Evolutionary conservation across 2,888 invertebrate genomes (phyloP), one percentile per base, ranked within the genome.

Genomic region (Papilio demoleus): DNA sequence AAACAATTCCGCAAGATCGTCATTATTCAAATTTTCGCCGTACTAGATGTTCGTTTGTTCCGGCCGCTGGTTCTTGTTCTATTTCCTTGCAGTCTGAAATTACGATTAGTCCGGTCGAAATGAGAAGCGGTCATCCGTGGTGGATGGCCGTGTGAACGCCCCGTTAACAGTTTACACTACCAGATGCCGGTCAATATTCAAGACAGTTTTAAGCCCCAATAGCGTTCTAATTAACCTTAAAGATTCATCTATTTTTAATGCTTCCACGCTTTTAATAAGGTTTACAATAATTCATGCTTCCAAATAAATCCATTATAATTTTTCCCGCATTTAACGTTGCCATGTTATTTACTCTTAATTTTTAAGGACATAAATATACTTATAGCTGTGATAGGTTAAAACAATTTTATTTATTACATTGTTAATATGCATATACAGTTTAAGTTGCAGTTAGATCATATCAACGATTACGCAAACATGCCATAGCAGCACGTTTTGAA

Each of bases 11-110:
- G 91, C 92, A 91, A 91, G 84, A 79, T 88, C 84, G 86, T 90
- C 90, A 91, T 92, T 91, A 92, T 90, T 90, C 86, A 90, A 91
- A 92, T 91, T 90, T 91, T 90, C 88, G 85, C 87, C 88, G 92
- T 88, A 88, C 92, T 80, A 90, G 87, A 89, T 90, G 88, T 89
- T 90, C 84, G 88, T 85, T 88, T 91, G 91, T 92, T 92, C 88
- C 92, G 92, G 91, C 84, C 87, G 80, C 80, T 88, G 89, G 79
- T 85, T 90, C 86, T 87, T 89, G 90, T 81, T 88, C 92, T 85
- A 92, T 90, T 92, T 92, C 78, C 79, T 84, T 81, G 74, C 72
- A 82, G 81, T 90, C 87, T 89, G 86, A 92, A 92, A 91, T 92
- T 90, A 88, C 88, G 88, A 92, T 92, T 91, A 87, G 85, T 84